Percentiles rank a stretch among this genome's conserved stretches.
phyloP scores from a whole-genome alignment of 1,140 invertebrate genomes.

The Drosophila lini region DNA sequence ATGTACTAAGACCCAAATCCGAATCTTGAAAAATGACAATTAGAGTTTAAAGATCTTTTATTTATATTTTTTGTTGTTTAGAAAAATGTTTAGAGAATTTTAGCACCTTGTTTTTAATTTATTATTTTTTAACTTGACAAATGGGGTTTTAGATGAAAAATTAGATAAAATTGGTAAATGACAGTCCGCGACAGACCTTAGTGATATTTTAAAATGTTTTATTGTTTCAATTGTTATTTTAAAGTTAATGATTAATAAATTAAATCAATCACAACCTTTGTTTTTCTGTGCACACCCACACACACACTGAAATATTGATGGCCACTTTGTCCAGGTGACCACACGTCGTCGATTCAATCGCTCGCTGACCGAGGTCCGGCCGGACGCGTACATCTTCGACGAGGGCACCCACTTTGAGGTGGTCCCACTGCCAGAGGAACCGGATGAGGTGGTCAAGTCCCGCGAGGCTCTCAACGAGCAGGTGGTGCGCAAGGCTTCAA shows the following conservation, averaged over 20 bases:
- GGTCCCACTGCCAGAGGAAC: slow-evolving; percentile 85
- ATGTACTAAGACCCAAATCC: slow-evolving; percentile 6
- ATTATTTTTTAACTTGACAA: background rate
- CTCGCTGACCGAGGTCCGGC: slow-evolving; percentile 88
- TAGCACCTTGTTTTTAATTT: background rate
- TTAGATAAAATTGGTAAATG: background rate
- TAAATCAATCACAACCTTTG: slow-evolving; percentile 4
- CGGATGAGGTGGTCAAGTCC: slow-evolving; percentile 83
- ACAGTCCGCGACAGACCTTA: background rate
- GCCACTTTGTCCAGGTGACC: slow-evolving; percentile 58
- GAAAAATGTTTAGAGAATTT: background rate
- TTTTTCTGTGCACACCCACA: background rate
- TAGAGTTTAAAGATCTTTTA: background rate
- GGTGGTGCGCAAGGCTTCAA: slow-evolving; percentile 75
- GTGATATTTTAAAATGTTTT: slow-evolving; percentile 3
- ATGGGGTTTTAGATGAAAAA: background rate
- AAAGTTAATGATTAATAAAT: slow-evolving; percentile 23
- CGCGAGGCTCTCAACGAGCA: slow-evolving; percentile 75
- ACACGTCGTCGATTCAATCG: slow-evolving; percentile 86
- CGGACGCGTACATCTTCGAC: slow-evolving; percentile 86
- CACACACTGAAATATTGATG: background rate
- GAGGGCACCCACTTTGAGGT: slow-evolving; percentile 86
- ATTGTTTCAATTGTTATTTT: slow-evolving; percentile 1
- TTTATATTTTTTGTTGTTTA: background rate
- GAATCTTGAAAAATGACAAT: slow-evolving; percentile 4